phyloP scores from a whole-genome alignment of 2,888 invertebrate genomes.

The Cancer borealis region DNA sequence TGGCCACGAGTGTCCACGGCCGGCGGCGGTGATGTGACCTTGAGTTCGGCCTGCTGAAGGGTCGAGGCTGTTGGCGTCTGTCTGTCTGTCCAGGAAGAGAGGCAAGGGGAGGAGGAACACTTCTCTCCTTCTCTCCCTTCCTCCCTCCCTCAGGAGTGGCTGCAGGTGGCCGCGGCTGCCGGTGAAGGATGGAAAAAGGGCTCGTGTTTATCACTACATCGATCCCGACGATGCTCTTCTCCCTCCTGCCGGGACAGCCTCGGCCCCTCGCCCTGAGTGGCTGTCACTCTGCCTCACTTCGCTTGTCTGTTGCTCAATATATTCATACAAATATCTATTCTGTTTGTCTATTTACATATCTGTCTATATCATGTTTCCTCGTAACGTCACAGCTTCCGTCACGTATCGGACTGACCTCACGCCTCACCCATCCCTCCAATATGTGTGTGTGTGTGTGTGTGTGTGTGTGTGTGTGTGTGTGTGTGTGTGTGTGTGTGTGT shows the following conservation, averaged over 20 bases:
- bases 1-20: background rate
- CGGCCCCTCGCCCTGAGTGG: background rate
- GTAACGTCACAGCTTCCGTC: too few species aligned
- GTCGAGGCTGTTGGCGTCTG: background rate
- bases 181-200: slow-evolving; percentile 51
- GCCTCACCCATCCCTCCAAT: background rate
- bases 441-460: slow-evolving; percentile 6
- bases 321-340: slow-evolving; percentile 4
- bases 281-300: background rate
- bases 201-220: slow-evolving; percentile 60
- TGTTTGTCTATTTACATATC: background rate
- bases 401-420: background rate
- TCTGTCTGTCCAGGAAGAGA: slow-evolving; percentile 31
- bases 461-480: background rate
- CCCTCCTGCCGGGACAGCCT: background rate
- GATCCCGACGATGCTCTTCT: slow-evolving; percentile 36
- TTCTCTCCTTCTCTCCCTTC: background rate
- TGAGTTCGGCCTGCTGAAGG: background rate
- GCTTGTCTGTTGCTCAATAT: slow-evolving; percentile 5
- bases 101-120: background rate
- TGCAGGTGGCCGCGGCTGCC: slow-evolving; percentile 52
- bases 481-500: background rate
- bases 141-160: background rate
- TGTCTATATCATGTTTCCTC: background rate
- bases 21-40: background rate